Evolutionary conservation across 2,797 vertebrate genomes (phyloP), one percentile per base, ranked within the genome.

Genomic region (Crossoptilon crossoptilon): DNA sequence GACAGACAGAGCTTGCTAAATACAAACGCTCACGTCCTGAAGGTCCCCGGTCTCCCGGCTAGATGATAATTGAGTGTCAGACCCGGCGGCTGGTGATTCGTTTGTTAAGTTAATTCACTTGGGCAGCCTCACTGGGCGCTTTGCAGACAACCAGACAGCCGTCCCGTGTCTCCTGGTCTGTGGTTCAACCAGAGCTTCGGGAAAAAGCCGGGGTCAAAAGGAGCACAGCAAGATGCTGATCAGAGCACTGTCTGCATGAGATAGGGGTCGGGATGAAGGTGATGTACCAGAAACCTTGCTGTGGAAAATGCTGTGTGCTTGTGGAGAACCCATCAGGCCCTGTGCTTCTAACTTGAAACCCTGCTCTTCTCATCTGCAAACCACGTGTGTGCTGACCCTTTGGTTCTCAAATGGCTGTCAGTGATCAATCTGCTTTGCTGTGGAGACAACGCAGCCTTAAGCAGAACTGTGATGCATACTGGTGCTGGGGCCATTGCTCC

Each of bases 391-490:
- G 49, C 72, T 73, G 48, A 27, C 18, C 56, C 73, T 5, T 22
- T 46, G 24, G n/a, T 31, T 29, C 22, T 35, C 64, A 33, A 37
- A 58, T 29, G 23, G 39, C 51, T 82, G 77, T n/a, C 53, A 5
- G 60, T 2, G 31, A 78, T 41, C 60, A 5, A 39, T 2, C 41
- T n/a, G 41, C 41, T 33, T 67, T 2, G 3, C 39, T 66, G 53
- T 41, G 29, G 39, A 43, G 13, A 35, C 17, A 29, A 55, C 27
- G 23, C 53, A n/a, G 72, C 72, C 35, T 10, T 24, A 4, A n/a
- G 26, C 24, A 14, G 21, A 7, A 10, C 35, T 0, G 0, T 24
- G 33, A 13, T 37, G 53, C 49, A 4, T 8, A 2, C 21, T 10
- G 33, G 22, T 31, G 22, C 44, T 3, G 8, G 49, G 9, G 59